phyloP scores from a whole-genome alignment of 1,140 invertebrate genomes.

The Tigriopus japonicus region DNA sequence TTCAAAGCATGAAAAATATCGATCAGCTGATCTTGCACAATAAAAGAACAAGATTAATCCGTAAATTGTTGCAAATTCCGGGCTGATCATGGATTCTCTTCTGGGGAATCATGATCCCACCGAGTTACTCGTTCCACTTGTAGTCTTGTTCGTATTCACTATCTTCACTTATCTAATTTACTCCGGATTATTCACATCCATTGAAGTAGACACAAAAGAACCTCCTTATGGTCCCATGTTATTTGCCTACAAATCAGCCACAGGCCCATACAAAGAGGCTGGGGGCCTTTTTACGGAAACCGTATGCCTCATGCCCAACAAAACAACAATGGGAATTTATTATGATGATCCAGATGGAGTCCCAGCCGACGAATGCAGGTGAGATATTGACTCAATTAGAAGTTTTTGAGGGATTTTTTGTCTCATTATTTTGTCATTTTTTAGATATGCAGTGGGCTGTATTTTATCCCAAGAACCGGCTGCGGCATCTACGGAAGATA shows the following conservation, averaged over 20 bases:
- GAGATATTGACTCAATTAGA: conserved; percentile 24
- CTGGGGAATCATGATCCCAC: too few relatives aligned
- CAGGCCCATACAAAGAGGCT: conserved; percentile 26
- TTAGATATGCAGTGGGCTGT: too few relatives aligned
- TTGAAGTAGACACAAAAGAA: conserved; percentile 22
- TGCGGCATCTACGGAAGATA: conserved; percentile 17
- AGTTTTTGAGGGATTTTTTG: too few relatives aligned
- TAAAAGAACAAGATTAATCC: too few relatives aligned
- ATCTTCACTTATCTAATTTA: neutral
- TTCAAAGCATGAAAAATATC: too few relatives aligned
- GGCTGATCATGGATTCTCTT: too few relatives aligned
- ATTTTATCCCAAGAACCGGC: neutral
- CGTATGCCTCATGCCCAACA: conserved; percentile 21
- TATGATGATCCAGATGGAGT: conserved; percentile 29
- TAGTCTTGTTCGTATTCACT: neutral
- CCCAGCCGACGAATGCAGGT: conserved; percentile 21
- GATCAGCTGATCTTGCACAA: too few relatives aligned
- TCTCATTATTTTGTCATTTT: too few relatives aligned
- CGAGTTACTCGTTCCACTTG: too few relatives aligned
- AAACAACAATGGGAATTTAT: conserved; percentile 25
- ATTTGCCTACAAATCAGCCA: conserved; percentile 26
- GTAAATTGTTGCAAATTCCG: too few relatives aligned
- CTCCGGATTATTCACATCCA: neutral
- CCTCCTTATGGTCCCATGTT: conserved; percentile 21
- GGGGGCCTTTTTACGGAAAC: conserved; percentile 26